These are phyloP conservation scores for Drosophila austrosaltans DNA, from an alignment of 2,888 invertebrate species.

Conservation along the genomic window DNA sequence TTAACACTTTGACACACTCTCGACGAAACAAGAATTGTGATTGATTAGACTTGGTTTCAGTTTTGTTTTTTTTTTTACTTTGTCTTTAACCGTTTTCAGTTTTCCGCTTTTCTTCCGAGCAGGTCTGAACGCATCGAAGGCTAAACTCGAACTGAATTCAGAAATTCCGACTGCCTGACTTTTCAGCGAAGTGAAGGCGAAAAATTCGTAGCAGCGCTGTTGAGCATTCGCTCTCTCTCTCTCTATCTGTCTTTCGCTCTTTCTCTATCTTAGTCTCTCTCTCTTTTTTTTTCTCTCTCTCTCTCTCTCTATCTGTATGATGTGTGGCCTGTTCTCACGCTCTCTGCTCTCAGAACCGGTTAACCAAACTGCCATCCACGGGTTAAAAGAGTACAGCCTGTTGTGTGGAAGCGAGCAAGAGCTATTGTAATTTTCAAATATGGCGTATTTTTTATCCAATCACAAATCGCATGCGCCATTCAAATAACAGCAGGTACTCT, in stretches of 20 bases:
- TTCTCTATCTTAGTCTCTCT: constrained; percentile 7
- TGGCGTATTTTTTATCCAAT: constrained; percentile 83
- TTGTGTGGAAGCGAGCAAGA: constrained; percentile 63
- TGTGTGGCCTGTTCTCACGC: constrained; percentile 17
- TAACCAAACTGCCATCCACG: constrained; percentile 46
- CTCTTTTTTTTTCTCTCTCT: constrained; percentile 17
- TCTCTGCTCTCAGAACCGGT: constrained; percentile 60
- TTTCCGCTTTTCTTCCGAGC: constrained; percentile 70
- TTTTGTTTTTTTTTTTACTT: constrained; percentile 36
- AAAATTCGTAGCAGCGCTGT: constrained; percentile 2
- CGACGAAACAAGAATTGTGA: constrained; percentile 10
- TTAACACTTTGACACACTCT: constrained; percentile 14
- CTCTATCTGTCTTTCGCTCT: neutral
- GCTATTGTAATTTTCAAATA: constrained; percentile 82
- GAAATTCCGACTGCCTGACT: constrained; percentile 25
- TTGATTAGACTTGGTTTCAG: neutral
- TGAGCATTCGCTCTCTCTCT: constrained; percentile 17
- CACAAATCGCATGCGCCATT: constrained; percentile 83
- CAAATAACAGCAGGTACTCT: constrained; percentile 63
- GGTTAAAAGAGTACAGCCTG: constrained; percentile 48
- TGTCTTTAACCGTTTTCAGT: constrained; percentile 16
- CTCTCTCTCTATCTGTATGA: neutral
- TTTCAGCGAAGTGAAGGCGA: constrained; percentile 57
- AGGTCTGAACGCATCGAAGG: constrained; percentile 81
- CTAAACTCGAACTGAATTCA: constrained; percentile 82